A percentile compares a stretch with the other conserved stretches of the same genome.
Evolutionary conservation across 2,888 invertebrate species (phyloP).

Genomic region (Drosophila kanekoi): DNA sequence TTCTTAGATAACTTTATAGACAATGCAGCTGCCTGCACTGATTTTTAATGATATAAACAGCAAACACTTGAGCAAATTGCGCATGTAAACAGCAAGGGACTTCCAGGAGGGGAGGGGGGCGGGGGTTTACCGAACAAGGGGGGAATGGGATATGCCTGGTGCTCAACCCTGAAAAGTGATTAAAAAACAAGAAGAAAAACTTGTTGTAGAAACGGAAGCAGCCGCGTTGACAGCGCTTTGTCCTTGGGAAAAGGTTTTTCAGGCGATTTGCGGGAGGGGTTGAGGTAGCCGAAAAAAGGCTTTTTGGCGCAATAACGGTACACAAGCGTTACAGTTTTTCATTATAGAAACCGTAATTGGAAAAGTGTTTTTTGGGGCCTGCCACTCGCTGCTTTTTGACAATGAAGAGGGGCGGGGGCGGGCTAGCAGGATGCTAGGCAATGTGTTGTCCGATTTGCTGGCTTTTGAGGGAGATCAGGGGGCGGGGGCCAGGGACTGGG

Average conservation of each 20-base stretch:
- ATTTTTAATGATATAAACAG: conserved; percentile 77
- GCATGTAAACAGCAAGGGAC: conserved; percentile 72
- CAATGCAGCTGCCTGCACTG: conserved; percentile 45
- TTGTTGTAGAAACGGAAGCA: conserved; percentile 63
- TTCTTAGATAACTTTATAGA: conserved; percentile 42
- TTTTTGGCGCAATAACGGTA: conserved; percentile 62
- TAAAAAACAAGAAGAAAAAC: conserved; percentile 67
- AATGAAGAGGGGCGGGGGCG: conserved; percentile 49
- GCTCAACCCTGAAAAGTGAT: conserved; percentile 81
- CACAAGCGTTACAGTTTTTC: conserved; percentile 73
- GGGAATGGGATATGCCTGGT: conserved; percentile 27
- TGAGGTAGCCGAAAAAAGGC: conserved; percentile 34
- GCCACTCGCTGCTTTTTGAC: conserved; percentile 80
- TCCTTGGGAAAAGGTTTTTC: conserved; percentile 58
- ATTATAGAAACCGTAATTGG: conserved; percentile 77
- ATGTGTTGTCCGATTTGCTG: conserved; percentile 77
- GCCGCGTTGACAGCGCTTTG: conserved; percentile 53
- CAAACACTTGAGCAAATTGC: conserved; percentile 79
- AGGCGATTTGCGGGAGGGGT: not conserved
- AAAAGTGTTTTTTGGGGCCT: conserved; percentile 76
- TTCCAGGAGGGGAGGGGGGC: conserved; percentile 8
- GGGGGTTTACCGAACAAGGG: too few species aligned
- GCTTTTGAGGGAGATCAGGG: conserved; percentile 57
- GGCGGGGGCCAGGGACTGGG: not conserved
- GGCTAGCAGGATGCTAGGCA: conserved; percentile 40